These are phyloP conservation scores for Channa maculata DNA, from an alignment of 2,113 vertebrate species.

Conservation along the genomic window DNA sequence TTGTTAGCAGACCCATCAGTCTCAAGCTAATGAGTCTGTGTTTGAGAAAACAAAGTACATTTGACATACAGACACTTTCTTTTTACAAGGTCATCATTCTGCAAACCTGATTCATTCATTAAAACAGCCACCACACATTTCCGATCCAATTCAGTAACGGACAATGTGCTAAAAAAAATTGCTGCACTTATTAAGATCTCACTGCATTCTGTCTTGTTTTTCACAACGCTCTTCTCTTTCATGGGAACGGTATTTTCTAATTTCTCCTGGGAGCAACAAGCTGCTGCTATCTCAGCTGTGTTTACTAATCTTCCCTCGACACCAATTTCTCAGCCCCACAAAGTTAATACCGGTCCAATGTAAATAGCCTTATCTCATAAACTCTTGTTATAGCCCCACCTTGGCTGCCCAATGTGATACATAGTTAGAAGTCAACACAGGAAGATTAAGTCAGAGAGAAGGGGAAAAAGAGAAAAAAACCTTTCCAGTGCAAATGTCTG, in stretches of 20 bases:
- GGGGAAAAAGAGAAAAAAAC: conserved; percentile 19
- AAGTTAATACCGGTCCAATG: conserved; percentile 78
- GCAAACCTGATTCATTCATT: conserved; percentile 55
- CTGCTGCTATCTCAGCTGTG: conserved; percentile 76
- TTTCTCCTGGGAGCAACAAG: conserved; percentile 79
- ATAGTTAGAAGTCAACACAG: conserved; percentile 55
- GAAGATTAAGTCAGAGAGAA: conserved; percentile 56
- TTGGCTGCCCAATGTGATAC: conserved; percentile 59
- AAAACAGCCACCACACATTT: conserved; percentile 45
- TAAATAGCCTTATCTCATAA: conserved; percentile 83
- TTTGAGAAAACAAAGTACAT: conserved; percentile 29
- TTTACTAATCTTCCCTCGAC: conserved; percentile 79
- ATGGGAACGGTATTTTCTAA: conserved; percentile 71
- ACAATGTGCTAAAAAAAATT: conserved; percentile 53
- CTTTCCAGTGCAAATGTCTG: conserved; percentile 24
- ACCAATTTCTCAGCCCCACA: conserved; percentile 75
- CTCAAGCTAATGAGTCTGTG: conserved; percentile 47
- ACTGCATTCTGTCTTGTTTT: conserved; percentile 45
- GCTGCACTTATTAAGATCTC: conserved; percentile 66
- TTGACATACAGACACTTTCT: conserved; percentile 56
- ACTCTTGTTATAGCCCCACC: conserved; percentile 73
- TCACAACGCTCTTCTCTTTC: conserved; percentile 61
- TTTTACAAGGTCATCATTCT: conserved; percentile 64
- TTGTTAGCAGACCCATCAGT: conserved; percentile 26
- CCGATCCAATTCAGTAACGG: conserved; percentile 55